Percentiles rank a stretch among this genome's conserved stretches.
Conservation (phyloP, 2,797 vertebrate genomes). For the Peromyscus attwateri region DNA sequence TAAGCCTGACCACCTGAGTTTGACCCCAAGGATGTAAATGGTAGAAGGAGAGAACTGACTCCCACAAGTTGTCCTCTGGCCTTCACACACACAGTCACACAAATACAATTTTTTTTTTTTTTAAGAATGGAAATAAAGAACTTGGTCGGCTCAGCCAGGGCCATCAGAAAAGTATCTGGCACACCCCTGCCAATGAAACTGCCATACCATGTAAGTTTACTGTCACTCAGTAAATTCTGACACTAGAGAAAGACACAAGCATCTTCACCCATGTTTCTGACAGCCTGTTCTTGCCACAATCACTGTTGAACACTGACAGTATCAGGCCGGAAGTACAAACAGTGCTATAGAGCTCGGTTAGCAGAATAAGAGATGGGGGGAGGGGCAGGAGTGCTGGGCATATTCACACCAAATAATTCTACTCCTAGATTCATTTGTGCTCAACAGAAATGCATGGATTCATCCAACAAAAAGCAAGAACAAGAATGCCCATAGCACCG, state of each 20-base stretch:
- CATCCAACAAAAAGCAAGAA: not conserved
- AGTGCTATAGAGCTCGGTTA: no score
- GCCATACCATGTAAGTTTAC: no score
- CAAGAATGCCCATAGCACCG: not conserved
- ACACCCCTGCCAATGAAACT: not conserved
- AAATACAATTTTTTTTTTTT: not conserved
- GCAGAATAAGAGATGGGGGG: not conserved
- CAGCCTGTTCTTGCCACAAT: not conserved
- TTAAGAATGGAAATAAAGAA: not conserved
- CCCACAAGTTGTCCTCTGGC: not conserved
- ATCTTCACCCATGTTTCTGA: not conserved
- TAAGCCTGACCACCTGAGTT: not conserved
- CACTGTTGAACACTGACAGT: not conserved
- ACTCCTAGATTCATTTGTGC: not conserved
- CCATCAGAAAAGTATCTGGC: not conserved
- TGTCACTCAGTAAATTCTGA: not conserved
- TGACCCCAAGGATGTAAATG: not conserved
- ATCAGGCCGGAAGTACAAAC: not conserved
- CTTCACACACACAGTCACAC: not conserved
- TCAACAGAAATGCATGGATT: not conserved
- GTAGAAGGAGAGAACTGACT: not conserved
- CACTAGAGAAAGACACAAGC: not conserved
- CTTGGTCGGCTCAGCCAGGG: not conserved
- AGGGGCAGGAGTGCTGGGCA: not conserved
- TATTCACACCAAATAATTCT: not conserved